phyloP scores from a whole-genome alignment of 1,140 invertebrate genomes.

The Formica selysi region DNA sequence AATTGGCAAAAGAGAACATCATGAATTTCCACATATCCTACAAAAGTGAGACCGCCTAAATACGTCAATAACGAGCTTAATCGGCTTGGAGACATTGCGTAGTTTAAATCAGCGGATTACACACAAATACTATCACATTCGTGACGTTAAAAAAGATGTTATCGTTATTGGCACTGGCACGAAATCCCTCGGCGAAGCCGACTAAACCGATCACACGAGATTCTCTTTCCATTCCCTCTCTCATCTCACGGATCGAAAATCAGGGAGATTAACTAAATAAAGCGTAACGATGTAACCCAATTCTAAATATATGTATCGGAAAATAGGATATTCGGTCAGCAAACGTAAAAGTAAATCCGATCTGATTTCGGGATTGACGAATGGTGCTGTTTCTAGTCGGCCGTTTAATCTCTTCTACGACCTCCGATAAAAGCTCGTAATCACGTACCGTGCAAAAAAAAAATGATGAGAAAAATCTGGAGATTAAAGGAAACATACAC shows the following conservation, averaged over 20 bases:
- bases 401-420: slow-evolving; percentile 7
- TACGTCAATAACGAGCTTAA: slow-evolving; percentile 38
- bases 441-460: slow-evolving; percentile 20
- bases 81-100: slow-evolving; percentile 34
- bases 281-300: slow-evolving; percentile 48
- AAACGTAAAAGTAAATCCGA: slow-evolving; percentile 30
- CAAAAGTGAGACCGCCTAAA: slow-evolving; percentile 5
- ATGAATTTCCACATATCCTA: background rate
- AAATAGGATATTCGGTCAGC: slow-evolving; percentile 34
- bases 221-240: background rate
- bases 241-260: slow-evolving; percentile 22
- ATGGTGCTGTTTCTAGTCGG: background rate
- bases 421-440: background rate
- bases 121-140: slow-evolving; percentile 7
- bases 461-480: background rate
- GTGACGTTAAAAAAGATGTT: slow-evolving; percentile 45
- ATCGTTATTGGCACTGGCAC: slow-evolving; percentile 23
- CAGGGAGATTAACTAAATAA: slow-evolving; percentile 65
- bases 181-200: background rate
- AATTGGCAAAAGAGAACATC: background rate
- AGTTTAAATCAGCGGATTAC: slow-evolving; percentile 30
- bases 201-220: slow-evolving; percentile 5
- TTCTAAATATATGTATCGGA: slow-evolving; percentile 65
- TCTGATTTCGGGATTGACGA: slow-evolving; percentile 36
- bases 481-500: slow-evolving; percentile 14